Evolutionary conservation across 1,140 invertebrate genomes (phyloP).

Genomic region (Bombus cullumanus): DNA sequence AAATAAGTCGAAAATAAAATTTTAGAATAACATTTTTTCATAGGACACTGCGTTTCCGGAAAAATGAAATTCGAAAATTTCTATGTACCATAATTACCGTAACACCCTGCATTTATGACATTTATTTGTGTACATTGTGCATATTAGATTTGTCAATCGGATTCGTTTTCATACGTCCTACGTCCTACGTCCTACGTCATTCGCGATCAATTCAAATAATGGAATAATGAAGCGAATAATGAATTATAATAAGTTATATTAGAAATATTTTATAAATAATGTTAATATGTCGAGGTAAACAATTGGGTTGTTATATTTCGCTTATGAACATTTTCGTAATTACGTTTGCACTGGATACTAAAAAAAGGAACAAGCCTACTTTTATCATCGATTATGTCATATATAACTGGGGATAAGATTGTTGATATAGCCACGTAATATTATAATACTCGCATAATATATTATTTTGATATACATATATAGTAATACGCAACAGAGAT

Average conservation of each 20-base stretch:
- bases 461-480: too few relatives aligned
- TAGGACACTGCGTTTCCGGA: background rate
- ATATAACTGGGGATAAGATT: constrained; percentile 26
- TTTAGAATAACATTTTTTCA: background rate
- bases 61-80: background rate
- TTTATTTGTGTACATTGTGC: background rate
- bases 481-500: background rate
- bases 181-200: background rate
- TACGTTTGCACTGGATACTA: background rate
- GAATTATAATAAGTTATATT: background rate
- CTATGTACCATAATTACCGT: background rate
- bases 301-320: background rate
- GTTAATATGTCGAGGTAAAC: background rate
- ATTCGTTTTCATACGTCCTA: background rate
- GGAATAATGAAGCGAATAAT: background rate
- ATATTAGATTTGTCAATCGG: constrained; percentile 12
- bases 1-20: too few relatives aligned
- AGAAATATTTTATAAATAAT: background rate
- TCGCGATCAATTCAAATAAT: background rate
- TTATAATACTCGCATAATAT: background rate
- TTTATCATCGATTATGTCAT: constrained; percentile 64
- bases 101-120: background rate
- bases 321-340: background rate
- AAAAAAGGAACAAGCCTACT: background rate
- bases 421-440: constrained; percentile 36